Conservation (phyloP, 2,888 invertebrate genomes). For the Athrips mouffetella region DNA sequence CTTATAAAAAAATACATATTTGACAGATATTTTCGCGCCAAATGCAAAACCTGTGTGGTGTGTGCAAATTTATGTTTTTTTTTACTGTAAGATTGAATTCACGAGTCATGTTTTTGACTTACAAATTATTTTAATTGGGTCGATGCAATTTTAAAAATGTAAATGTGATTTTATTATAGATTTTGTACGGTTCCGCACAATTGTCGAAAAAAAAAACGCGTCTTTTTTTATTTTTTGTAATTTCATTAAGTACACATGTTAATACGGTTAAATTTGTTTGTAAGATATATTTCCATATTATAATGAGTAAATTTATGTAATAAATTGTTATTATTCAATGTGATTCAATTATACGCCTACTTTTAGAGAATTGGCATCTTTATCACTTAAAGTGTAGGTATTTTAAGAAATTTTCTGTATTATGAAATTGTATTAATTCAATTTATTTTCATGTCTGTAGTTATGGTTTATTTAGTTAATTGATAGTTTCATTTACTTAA, state of each 20-base stretch:
- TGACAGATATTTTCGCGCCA: slow-evolving; percentile 36
- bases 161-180: slow-evolving; percentile 21
- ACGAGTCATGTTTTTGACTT: slow-evolving; percentile 30
- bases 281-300: slow-evolving; percentile 15
- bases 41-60: slow-evolving; percentile 25
- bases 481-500: not conserved
- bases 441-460: not conserved
- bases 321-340: slow-evolving; percentile 39
- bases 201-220: not conserved
- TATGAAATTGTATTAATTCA: not conserved
- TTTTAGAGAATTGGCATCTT: slow-evolving; percentile 25
- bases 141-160: slow-evolving; percentile 45
- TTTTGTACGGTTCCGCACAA: slow-evolving; percentile 13
- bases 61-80: slow-evolving; percentile 9
- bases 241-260: not conserved
- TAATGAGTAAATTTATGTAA: slow-evolving; percentile 22
- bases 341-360: slow-evolving; percentile 46
- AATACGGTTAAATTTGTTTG: not conserved
- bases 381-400: slow-evolving; percentile 44
- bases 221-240: slow-evolving; percentile 10
- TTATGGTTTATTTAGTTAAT: too few relatives aligned
- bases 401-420: slow-evolving; percentile 22
- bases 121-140: slow-evolving; percentile 32
- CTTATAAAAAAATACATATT: too few relatives aligned
- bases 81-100: too few relatives aligned